Evolutionary conservation across 1,140 invertebrate genomes (phyloP).

Genomic region (Pectinophora gossypiella): DNA sequence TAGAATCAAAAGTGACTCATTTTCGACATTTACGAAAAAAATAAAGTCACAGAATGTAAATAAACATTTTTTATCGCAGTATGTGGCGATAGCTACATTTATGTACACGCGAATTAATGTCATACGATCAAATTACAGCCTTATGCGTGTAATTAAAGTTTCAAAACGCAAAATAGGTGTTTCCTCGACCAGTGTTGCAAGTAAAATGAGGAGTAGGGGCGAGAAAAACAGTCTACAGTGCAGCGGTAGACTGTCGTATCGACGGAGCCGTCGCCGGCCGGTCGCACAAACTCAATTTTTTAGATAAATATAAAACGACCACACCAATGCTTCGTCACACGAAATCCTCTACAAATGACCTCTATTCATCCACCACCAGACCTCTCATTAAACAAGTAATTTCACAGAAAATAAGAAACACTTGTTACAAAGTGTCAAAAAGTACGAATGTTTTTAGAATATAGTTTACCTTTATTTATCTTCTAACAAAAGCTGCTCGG

Average conservation of each 20-base stretch:
- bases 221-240: neutral
- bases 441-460: slow-evolving; percentile 66
- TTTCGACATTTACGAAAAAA: no score
- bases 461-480: slow-evolving; percentile 75
- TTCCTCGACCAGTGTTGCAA: no score
- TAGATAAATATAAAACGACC: slow-evolving; percentile 62
- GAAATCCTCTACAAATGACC: slow-evolving; percentile 48
- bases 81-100: no score
- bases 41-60: no score
- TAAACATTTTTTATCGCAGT: no score
- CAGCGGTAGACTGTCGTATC: neutral
- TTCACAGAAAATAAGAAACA: slow-evolving; percentile 64
- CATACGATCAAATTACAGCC: no score
- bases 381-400: slow-evolving; percentile 35
- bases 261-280: slow-evolving; percentile 35
- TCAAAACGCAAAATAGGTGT: no score
- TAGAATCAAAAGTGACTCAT: no score
- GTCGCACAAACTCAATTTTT: slow-evolving; percentile 38
- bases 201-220: neutral
- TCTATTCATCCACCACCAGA: slow-evolving; percentile 39
- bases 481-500: slow-evolving; percentile 71
- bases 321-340: slow-evolving; percentile 49
- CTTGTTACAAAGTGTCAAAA: slow-evolving; percentile 70
- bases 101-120: no score
- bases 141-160: no score